phyloP scores from a whole-genome alignment of 2,888 invertebrate species.

The Caenorhabditis sp. region DNA sequence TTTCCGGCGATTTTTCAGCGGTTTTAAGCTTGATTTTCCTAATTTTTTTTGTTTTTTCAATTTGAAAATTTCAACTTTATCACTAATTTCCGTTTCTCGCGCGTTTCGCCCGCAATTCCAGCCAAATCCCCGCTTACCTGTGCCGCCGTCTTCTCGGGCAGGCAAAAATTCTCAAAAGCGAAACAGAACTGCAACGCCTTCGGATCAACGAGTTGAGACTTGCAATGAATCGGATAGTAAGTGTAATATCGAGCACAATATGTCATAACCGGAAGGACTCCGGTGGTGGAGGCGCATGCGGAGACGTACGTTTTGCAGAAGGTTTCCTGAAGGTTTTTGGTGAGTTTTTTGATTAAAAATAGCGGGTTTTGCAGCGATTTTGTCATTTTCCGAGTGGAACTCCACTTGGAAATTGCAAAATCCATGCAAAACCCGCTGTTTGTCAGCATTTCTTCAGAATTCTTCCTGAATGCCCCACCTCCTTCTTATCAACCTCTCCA shows the following conservation, averaged over 20 bases:
- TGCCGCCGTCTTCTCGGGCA: slow-evolving; percentile 66
- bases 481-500: slow-evolving; percentile 64
- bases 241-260: slow-evolving; percentile 72
- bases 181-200: slow-evolving; percentile 69
- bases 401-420: no score
- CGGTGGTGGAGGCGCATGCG: slow-evolving; percentile 67
- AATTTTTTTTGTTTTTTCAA: no score
- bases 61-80: no score
- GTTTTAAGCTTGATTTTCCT: no score
- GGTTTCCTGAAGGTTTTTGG: slow-evolving; percentile 51
- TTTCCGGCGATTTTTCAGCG: no score
- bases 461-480: slow-evolving; percentile 43
- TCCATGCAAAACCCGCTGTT: no score
- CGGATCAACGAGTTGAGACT: slow-evolving; percentile 46
- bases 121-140: slow-evolving; percentile 48
- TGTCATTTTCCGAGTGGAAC: no score
- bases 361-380: no score
- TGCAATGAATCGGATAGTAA: slow-evolving; percentile 68
- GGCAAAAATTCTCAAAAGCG: slow-evolving; percentile 72
- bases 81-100: no score
- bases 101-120: no score
- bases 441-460: no score
- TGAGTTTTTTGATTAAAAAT: background rate
- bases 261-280: slow-evolving; percentile 69
- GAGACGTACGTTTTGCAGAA: slow-evolving; percentile 71